Evolutionary conservation across 2,113 vertebrate genomes (phyloP).

Genomic region (Cryptomyrus ogoouensis): DNA sequence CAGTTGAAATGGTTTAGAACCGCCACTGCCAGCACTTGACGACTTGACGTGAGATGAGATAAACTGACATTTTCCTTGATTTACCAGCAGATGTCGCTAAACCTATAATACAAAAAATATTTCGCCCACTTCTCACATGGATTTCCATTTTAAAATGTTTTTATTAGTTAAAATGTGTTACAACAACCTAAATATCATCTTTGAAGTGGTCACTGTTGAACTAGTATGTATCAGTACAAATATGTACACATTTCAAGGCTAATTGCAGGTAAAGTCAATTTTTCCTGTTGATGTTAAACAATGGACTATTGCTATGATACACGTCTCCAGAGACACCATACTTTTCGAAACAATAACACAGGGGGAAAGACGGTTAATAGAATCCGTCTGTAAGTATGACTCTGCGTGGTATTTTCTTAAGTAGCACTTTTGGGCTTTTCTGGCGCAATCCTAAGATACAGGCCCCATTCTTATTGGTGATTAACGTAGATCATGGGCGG

Average conservation of each 20-base stretch:
- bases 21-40: background rate
- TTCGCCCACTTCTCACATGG: background rate
- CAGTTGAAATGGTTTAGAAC: background rate
- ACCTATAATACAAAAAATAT: background rate
- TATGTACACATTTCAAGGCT: background rate
- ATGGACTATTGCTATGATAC: background rate
- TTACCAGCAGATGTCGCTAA: conserved; percentile 3
- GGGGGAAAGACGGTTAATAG: background rate
- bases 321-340: background rate
- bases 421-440: background rate
- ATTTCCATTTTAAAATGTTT: background rate
- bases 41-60: background rate
- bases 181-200: background rate
- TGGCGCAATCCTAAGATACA: background rate
- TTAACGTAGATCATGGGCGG: background rate
- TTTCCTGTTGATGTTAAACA: background rate
- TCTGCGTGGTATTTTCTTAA: background rate
- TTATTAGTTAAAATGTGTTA: background rate
- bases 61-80: background rate
- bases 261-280: background rate
- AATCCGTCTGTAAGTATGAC: background rate
- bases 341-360: background rate
- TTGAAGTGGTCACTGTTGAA: background rate
- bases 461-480: background rate
- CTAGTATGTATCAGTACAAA: background rate